Evolutionary conservation across 1,140 invertebrate genomes (phyloP).

Genomic region (Ostrea edulis): DNA sequence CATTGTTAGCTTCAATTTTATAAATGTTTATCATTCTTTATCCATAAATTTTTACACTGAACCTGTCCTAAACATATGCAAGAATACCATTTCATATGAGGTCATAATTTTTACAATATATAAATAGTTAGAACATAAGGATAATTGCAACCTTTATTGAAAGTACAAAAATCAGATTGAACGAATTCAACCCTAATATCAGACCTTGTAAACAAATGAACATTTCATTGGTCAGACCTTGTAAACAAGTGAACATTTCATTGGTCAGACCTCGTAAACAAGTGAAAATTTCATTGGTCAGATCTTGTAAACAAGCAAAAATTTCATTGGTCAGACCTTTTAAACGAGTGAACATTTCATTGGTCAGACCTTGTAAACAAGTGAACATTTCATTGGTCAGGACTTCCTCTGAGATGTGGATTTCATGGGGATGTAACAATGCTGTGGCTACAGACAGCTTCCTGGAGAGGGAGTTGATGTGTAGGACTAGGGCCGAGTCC

Average conservation of each 20-base stretch:
- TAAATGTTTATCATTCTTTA: too few species aligned
- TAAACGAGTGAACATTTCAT: slow-evolving; percentile 69
- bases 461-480: slow-evolving; percentile 73
- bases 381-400: slow-evolving; percentile 69
- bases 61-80: too few species aligned
- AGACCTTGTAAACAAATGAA: slow-evolving; percentile 66
- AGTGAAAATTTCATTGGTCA: slow-evolving; percentile 69
- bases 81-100: too few species aligned
- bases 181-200: too few species aligned
- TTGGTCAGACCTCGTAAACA: slow-evolving; percentile 73
- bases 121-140: too few species aligned
- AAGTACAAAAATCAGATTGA: too few species aligned
- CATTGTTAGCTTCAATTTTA: too few species aligned
- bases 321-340: slow-evolving; percentile 71
- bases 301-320: slow-evolving; percentile 71
- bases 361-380: slow-evolving; percentile 75
- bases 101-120: too few species aligned
- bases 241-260: slow-evolving; percentile 71
- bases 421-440: slow-evolving; percentile 77
- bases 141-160: too few species aligned
- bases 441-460: slow-evolving; percentile 74
- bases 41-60: too few species aligned
- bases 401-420: slow-evolving; percentile 71
- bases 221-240: slow-evolving; percentile 69
- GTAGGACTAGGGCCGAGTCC: slow-evolving; percentile 74